A percentile compares a stretch with the other conserved stretches of the same genome.
phyloP scores from a whole-genome alignment of 2,888 invertebrate genomes.

The Tillus elongatus region DNA sequence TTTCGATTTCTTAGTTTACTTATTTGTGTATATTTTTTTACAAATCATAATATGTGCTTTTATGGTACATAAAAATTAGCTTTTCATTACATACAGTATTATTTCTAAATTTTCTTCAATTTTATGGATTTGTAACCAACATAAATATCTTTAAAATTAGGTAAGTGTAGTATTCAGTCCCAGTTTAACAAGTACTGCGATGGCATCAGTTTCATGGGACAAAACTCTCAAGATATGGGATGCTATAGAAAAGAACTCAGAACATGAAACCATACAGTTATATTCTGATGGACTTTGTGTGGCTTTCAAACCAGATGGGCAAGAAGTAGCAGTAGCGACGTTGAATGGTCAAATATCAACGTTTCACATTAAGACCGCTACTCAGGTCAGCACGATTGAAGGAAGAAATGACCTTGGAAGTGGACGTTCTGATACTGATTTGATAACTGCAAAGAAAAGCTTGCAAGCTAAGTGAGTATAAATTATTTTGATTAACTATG shows the following conservation, averaged over 20 bases:
- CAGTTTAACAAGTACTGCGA: slow-evolving; percentile 55
- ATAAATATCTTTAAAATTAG: no score
- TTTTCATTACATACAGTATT: no score
- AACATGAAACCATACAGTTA: slow-evolving; percentile 72
- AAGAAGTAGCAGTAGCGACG: slow-evolving; percentile 87
- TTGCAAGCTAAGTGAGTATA: slow-evolving; percentile 70
- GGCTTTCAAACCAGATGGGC: slow-evolving; percentile 81
- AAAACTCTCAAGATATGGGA: slow-evolving; percentile 87
- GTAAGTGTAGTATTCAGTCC: slow-evolving; percentile 70
- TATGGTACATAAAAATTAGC: no score
- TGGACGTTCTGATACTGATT: slow-evolving; percentile 71
- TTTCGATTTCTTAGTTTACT: not conserved
- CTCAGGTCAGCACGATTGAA: slow-evolving; percentile 73
- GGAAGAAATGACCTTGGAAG: slow-evolving; percentile 84
- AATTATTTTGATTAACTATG: slow-evolving; percentile 5
- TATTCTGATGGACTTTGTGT: slow-evolving; percentile 75
- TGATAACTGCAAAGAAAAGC: slow-evolving; percentile 78
- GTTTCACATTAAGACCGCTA: slow-evolving; percentile 62
- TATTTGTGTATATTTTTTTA: not conserved
- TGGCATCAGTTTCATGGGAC: slow-evolving; percentile 93
- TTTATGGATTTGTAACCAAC: no score
- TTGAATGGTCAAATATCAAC: slow-evolving; percentile 78
- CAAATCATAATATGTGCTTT: no score
- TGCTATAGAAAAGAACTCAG: slow-evolving; percentile 70
- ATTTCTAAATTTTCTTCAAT: no score